Evolutionary conservation across 64 coral and sea anemone genomes (phyloP).

Genomic region (Pachyseris speciosa): DNA sequence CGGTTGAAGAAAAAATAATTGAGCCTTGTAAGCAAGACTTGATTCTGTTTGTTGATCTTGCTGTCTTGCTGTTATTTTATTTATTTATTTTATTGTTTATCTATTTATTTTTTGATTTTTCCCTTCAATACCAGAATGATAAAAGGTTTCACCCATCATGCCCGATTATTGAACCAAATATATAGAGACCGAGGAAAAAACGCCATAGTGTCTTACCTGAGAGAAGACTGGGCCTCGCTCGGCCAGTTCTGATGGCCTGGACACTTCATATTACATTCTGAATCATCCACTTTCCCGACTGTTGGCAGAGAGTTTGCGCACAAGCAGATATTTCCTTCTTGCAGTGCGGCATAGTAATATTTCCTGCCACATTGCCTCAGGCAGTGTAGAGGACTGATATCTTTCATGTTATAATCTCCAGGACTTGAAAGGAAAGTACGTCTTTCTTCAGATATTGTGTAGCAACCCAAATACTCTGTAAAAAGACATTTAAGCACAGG

Average conservation of each 20-base stretch:
- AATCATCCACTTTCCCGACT: conserved; percentile 46
- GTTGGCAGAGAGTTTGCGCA: conserved; percentile 75
- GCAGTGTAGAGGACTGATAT: conserved; percentile 83
- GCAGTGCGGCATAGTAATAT: conserved; percentile 81
- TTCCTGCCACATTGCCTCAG: conserved; percentile 71
- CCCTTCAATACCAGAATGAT: too few species aligned
- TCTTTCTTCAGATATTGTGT: conserved; percentile 17
- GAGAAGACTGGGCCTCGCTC: background rate
- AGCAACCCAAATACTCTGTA: conserved; percentile 84
- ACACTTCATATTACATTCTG: conserved; percentile 67
- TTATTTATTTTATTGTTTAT: too few species aligned
- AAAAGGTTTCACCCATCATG: background rate
- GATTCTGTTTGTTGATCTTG: too few species aligned
- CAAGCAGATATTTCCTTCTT: conserved; percentile 71
- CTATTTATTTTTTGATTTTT: too few species aligned
- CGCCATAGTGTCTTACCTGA: conserved; percentile 35
- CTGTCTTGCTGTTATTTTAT: too few species aligned
- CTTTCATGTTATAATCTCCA: conserved; percentile 73
- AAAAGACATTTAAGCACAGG: too few species aligned
- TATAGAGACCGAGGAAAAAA: too few species aligned
- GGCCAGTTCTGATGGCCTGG: conserved; percentile 55
- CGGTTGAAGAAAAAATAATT: too few species aligned
- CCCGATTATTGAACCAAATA: too few species aligned
- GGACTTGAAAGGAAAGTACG: conserved; percentile 75
- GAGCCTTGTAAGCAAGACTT: too few species aligned